Base-by-base conservation (phyloP, 2,113 vertebrate genomes). In the Jaculus jaculus region DNA sequence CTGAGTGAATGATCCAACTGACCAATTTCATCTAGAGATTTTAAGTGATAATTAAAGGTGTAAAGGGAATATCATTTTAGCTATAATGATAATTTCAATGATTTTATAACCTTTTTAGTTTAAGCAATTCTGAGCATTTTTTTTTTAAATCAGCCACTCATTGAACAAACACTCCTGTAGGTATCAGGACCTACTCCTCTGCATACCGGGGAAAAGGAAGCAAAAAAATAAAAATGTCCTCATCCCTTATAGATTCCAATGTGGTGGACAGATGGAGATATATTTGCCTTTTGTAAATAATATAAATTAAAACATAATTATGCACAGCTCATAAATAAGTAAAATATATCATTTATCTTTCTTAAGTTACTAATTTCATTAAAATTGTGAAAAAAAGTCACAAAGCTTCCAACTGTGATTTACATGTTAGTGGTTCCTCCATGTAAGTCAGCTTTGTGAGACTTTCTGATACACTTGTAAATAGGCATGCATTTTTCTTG, bases 31-130 rank as follows among this genome's bases (percentile, higher is more conserved):
- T 28, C 18, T 30, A 80, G 73, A 63, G 20, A 23, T 74, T 72
- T 73, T 47, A 47, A 65, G 87, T 34, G 72, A 69, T 39, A 82
- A 84, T 80, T 74, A 58, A 51, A 69, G 26, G 13, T 65, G 42
- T 79, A 61, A 86, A 58, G 16, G 37, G 42, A 72, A 21, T 20
- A 68, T 74, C 34, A 37, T 28, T 93, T 90, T 68, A 87, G 61
- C 47, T 73, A 42, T 24, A 66, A 26, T 32, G 7, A 37, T 58
- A 32, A 66, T 54, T 74, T 11, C 12, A 74, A 30, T 79, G 34
- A 34, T 68, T 9, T 58, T 47, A 6, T 47, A 72, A 90, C 37
- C 47, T 63, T 94, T 84, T 21, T 15, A 75, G 47, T 88, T 42
- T 54, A 54, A 9, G 9, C 17, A 61, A 5, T 85, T 80, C 34